Base-by-base conservation (phyloP, 2,888 invertebrate genomes). In the Crocallis elinguaria region DNA sequence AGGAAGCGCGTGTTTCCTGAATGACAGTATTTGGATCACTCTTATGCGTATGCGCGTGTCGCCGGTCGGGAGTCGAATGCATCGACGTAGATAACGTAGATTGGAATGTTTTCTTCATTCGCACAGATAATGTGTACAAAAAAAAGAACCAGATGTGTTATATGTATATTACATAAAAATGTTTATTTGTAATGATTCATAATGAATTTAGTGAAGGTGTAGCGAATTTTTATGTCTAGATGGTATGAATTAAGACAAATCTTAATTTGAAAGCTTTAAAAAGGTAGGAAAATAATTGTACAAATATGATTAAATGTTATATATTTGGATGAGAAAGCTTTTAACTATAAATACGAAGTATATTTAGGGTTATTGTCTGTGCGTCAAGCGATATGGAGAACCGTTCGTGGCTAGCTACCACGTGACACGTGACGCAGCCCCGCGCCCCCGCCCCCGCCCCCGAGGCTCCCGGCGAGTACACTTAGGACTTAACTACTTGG, bases 241-340 rank as follows among this genome's bases (percentile, higher is more conserved):
- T 46, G 60, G 62, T 62, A 61, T 75, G 74, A 76, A 77, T 79
- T 79, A 77, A 82, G 82, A 83, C 81, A 81, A 81, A 79, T 84
- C 84, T 86, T 80, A 84, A 84, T 86, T 83, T 83, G 83, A 86
- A 82, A 88, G 88, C 88, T 87, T 88, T 88, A 88, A 88, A 75
- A 77, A 79, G 46, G 80, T 75, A 74, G 81, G 75, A 69, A 72
- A 69, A 73, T 79, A 80, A 79, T 75, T 84, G 86, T 86, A 84
- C 84, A 82, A 81, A 79, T 72, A 68, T 61, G 68, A 66, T 53
- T 72, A 70, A 73, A 70, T 68, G 71, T 69, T 68, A 67, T 66
- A 67, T 70, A 67, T 71, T 67, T 68, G 65, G 62, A 71, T 60
- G 61, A 62, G 64, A 66, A 51, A 63, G 65, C 66, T 69, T 71